Conservation (phyloP, 2,888 invertebrate genomes). For the Phortica magna region DNA sequence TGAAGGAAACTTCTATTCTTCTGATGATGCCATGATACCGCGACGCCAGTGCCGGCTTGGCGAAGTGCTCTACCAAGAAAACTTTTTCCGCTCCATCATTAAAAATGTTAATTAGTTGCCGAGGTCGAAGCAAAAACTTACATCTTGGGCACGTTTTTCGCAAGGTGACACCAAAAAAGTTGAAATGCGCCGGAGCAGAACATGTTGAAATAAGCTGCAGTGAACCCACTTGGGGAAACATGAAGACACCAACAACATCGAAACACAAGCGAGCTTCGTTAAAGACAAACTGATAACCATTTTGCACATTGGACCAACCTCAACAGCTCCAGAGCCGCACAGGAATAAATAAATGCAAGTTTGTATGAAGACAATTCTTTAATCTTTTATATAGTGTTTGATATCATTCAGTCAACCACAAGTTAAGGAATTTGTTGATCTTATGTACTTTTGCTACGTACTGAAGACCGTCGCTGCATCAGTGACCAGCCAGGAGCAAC, state of each 20-base stretch:
- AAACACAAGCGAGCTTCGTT: background rate
- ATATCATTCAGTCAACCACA: too few relatives aligned
- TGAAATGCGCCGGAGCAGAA: background rate
- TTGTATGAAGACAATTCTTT: too few relatives aligned
- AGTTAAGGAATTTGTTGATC: too few relatives aligned
- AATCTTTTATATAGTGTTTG: too few relatives aligned
- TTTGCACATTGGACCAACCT: background rate
- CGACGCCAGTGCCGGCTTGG: background rate
- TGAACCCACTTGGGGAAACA: background rate
- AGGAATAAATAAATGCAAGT: too few relatives aligned
- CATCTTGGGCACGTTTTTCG: conserved; percentile 53
- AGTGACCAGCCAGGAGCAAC: conserved; percentile 38
- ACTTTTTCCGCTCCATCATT: conserved; percentile 34
- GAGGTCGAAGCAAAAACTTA: background rate
- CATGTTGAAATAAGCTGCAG: background rate
- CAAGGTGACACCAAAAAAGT: conserved; percentile 53
- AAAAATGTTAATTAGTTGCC: conserved; percentile 61
- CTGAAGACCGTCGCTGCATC: too few relatives aligned
- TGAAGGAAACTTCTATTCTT: background rate
- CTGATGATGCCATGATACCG: background rate
- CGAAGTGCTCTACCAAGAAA: background rate
- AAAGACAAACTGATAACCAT: too few relatives aligned
- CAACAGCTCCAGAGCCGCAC: conserved; percentile 49
- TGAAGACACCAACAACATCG: conserved; percentile 25
- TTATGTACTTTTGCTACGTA: too few relatives aligned